These are phyloP conservation scores for Onychomys torridus DNA, from an alignment of 2,797 vertebrate species.

Conservation along the genomic window DNA sequence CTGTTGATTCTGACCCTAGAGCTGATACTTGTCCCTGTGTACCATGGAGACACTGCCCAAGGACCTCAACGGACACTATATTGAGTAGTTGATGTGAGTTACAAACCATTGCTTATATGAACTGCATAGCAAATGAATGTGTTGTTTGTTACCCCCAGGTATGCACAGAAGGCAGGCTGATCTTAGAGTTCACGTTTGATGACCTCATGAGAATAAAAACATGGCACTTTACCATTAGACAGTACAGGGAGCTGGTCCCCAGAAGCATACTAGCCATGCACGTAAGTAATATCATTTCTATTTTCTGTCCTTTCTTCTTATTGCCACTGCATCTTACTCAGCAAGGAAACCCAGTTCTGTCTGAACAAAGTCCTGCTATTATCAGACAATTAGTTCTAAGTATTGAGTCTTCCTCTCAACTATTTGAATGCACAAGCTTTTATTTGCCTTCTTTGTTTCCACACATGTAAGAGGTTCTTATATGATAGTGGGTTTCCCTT, in stretches of 20 bases:
- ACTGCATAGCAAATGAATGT: neutral
- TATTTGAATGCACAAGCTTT: constrained; percentile 42
- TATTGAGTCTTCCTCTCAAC: constrained; percentile 78
- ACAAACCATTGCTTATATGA: neutral
- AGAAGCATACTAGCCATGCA: constrained; percentile 99
- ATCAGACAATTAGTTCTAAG: constrained; percentile 78
- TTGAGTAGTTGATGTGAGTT: neutral
- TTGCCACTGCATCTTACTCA: constrained; percentile 74
- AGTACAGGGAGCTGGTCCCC: constrained; percentile 98
- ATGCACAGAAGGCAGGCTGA: constrained; percentile 98
- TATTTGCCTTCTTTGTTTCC: constrained; percentile 62
- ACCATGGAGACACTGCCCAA: neutral
- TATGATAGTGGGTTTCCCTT: constrained; percentile 56
- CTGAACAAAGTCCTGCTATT: constrained; percentile 62
- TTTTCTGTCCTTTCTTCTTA: neutral
- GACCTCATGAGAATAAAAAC: constrained; percentile 99
- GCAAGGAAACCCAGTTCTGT: constrained; percentile 54
- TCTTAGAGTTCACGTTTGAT: constrained; percentile 99
- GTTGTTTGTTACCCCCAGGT: constrained; percentile 90
- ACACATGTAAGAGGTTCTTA: constrained; percentile 52
- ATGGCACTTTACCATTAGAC: constrained; percentile 99
- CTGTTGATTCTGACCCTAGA: neutral
- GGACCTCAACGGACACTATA: accelerated
- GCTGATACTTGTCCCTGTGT: neutral
- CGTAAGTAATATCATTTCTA: constrained; percentile 91